These are phyloP conservation scores for Aleiodes leptofemur DNA, from an alignment of 2,888 invertebrate species.

Conservation along the genomic window DNA sequence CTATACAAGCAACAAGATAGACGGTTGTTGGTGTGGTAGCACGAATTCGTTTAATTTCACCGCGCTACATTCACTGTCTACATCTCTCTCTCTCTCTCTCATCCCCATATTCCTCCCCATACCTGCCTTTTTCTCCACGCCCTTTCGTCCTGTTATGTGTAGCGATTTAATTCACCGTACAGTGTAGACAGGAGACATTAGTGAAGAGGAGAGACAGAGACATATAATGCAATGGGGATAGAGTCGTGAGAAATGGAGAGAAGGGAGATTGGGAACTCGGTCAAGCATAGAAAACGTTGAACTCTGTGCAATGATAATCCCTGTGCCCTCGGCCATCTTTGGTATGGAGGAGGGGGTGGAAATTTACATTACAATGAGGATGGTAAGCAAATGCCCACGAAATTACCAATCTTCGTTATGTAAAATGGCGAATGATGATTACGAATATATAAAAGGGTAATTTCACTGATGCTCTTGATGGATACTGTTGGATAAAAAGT, in stretches of 20 bases:
- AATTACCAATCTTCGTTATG: slow-evolving; percentile 25
- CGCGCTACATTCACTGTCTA: slow-evolving; percentile 7
- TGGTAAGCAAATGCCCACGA: slow-evolving; percentile 23
- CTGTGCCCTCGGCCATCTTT: slow-evolving; percentile 15
- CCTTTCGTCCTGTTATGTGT: slow-evolving; percentile 11
- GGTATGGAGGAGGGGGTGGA: neutral
- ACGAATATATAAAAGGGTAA: neutral
- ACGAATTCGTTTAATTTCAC: slow-evolving; percentile 40
- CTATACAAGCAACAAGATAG: slow-evolving; percentile 48
- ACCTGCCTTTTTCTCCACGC: neutral
- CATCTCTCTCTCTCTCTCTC: too few relatives aligned
- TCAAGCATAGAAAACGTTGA: slow-evolving; percentile 39
- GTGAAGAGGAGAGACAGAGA: slow-evolving; percentile 4
- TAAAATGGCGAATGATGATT: slow-evolving; percentile 2
- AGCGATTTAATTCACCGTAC: slow-evolving; percentile 40
- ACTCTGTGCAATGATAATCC: slow-evolving; percentile 39
- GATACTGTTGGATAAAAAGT: neutral
- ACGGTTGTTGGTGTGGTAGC: slow-evolving; percentile 27
- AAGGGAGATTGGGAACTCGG: slow-evolving; percentile 14
- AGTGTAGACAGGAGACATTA: slow-evolving; percentile 29
- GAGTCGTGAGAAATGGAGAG: neutral
- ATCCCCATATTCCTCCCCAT: neutral
- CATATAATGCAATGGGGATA: too few relatives aligned
- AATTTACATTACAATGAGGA: slow-evolving; percentile 41
- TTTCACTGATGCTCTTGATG: neutral